Evolutionary conservation across 2,888 invertebrate genomes (phyloP).

Genomic region (Eulithis testata): DNA sequence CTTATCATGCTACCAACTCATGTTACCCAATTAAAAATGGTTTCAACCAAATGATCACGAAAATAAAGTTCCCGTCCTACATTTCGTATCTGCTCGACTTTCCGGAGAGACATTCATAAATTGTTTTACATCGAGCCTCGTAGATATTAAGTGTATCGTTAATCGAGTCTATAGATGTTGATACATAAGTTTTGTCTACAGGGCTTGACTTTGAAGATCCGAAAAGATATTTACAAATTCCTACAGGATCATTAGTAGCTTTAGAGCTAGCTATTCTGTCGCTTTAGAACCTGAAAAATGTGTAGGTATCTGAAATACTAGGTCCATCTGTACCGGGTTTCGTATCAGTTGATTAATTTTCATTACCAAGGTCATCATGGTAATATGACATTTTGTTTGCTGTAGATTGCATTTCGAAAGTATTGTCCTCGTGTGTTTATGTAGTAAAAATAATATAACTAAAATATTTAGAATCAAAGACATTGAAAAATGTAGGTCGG

Average conservation of each 20-base stretch:
- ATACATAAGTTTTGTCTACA: conserved; percentile 41
- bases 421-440: background rate
- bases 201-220: conserved; percentile 27
- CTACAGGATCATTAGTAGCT: conserved; percentile 21
- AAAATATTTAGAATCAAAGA: conserved; percentile 31
- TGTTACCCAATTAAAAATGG: conserved; percentile 35
- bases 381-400: conserved; percentile 7
- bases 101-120: conserved; percentile 46
- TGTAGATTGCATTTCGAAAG: conserved; percentile 1
- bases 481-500: conserved; percentile 51
- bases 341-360: background rate
- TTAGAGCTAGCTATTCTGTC: conserved; percentile 9
- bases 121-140: conserved; percentile 45
- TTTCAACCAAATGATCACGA: conserved; percentile 38
- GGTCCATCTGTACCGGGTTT: background rate
- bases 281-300: background rate
- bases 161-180: conserved; percentile 54
- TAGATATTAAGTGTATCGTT: conserved; percentile 54
- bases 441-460: conserved; percentile 13
- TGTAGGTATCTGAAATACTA: background rate
- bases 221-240: conserved; percentile 6
- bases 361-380: conserved; percentile 14
- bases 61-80: conserved; percentile 45
- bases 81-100: conserved; percentile 41
- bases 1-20: conserved; percentile 31